Conservation (phyloP, 2,113 vertebrate species). For the Brienomyrus brachyistius region DNA sequence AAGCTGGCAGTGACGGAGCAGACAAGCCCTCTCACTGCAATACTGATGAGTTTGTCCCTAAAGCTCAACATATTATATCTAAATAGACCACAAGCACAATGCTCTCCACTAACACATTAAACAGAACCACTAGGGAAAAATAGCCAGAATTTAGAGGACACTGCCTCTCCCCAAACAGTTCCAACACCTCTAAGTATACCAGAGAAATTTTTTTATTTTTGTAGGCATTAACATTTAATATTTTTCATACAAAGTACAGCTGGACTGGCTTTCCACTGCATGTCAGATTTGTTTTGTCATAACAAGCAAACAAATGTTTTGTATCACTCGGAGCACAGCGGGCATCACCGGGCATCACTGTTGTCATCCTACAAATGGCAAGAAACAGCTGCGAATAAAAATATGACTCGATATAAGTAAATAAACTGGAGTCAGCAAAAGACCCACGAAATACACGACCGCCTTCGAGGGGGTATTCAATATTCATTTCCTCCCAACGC, state of each 20-base stretch:
- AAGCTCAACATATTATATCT: not conserved
- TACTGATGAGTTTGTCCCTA: not conserved
- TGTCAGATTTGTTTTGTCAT: not conserved
- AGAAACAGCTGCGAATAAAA: not conserved
- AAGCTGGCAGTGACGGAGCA: not conserved
- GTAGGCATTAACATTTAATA: not conserved
- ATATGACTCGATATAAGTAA: not conserved
- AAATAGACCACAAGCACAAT: not conserved
- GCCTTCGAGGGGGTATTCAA: not conserved
- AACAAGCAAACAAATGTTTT: not conserved
- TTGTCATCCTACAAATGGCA: not conserved
- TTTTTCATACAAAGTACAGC: not conserved
- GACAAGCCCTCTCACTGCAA: not conserved
- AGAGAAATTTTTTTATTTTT: not conserved
- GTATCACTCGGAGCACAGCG: not conserved
- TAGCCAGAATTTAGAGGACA: not conserved
- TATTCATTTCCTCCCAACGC: not conserved
- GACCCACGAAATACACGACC: not conserved
- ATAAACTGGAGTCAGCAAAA: not conserved
- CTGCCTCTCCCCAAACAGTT: not conserved
- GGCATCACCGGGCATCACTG: not conserved
- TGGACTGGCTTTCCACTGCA: not conserved
- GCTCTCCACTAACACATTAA: not conserved
- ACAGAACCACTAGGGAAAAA: not conserved
- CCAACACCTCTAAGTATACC: not conserved